Base-by-base conservation (phyloP, 2,888 invertebrate genomes). In the Heliconius cydno region DNA sequence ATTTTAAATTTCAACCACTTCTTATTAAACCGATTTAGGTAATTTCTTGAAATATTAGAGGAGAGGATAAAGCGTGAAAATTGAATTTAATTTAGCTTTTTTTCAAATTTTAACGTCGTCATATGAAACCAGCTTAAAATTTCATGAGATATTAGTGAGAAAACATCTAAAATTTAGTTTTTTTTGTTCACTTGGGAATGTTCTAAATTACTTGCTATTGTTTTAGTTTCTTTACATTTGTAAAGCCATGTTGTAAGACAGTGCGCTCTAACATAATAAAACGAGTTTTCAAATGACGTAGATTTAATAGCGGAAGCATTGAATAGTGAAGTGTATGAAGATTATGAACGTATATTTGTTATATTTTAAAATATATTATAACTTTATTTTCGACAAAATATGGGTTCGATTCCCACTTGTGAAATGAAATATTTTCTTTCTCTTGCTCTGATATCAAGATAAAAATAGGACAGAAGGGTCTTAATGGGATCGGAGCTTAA, bases 111-210 rank as follows among this genome's bases (percentile, higher is more conserved):
- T 0, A 30, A 66, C 13, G 19, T 38, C 13, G 3, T 22, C 22
- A 19, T 22, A 52, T 22, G 1, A 30, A 38, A 60, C 5, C n/a
- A 2, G n/a, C 76, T 52, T 52, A 57, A 52, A 30, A 68, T 60
- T 60, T n/a, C n/a, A 60, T 60, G 12, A 60, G n/a, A 12, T 60
- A 12, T 19, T n/a, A 60, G 3, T 60, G 60, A 9, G n/a, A 60
- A 60, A 60, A 60, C 60, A 12, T 60, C 4, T 3, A n/a, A 60
- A 60, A 10, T n/a, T 60, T 3, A 57, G 25, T 19, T 28, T 28
- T 63, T 25, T 28, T 75, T 79, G 79, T 52, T 77, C 81, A 71
- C 77, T 76, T 72, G 80, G 41, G 82, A 82, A 81, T 73, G 79
- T 77, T 68, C 75, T 81, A 70, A 80, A 81, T 77, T 70, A 68